A percentile compares a stretch with the other conserved stretches of the same genome.
Evolutionary conservation across 2,888 invertebrate genomes (phyloP).

Genomic region (Drepanosiphum platanoidis): DNA sequence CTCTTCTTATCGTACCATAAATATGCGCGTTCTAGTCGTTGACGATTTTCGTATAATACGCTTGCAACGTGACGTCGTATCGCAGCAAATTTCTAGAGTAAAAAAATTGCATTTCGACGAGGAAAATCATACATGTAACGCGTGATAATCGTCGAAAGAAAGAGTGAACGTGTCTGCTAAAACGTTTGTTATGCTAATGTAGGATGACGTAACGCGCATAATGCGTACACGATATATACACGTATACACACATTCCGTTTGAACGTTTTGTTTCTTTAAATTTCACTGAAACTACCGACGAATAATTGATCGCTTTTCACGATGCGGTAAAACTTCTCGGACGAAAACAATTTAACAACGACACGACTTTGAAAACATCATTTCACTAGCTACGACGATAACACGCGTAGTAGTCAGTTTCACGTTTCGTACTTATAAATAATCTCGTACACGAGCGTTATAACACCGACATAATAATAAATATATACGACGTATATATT

Average conservation of each 20-base stretch:
- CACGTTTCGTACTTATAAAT: too few species aligned
- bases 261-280: constrained; percentile 14
- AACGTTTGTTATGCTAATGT: constrained; percentile 51
- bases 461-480: too few species aligned
- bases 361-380: too few species aligned
- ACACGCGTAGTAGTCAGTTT: too few species aligned
- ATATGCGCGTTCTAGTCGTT: background rate
- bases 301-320: background rate
- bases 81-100: background rate
- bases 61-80: background rate
- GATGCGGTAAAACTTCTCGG: too few species aligned
- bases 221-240: background rate
- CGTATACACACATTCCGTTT: constrained; percentile 13
- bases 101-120: background rate
- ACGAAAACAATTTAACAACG: too few species aligned
- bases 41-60: too few species aligned
- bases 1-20: too few species aligned
- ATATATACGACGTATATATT: too few species aligned
- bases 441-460: too few species aligned
- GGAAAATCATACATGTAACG: constrained; percentile 24
- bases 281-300: constrained; percentile 32
- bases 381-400: too few species aligned
- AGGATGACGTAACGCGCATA: constrained; percentile 6
- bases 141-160: background rate
- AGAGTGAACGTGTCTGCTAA: constrained; percentile 4